Evolutionary conservation across 2,888 invertebrate species (phyloP).

Genomic region (Lasioglossum marginatum): DNA sequence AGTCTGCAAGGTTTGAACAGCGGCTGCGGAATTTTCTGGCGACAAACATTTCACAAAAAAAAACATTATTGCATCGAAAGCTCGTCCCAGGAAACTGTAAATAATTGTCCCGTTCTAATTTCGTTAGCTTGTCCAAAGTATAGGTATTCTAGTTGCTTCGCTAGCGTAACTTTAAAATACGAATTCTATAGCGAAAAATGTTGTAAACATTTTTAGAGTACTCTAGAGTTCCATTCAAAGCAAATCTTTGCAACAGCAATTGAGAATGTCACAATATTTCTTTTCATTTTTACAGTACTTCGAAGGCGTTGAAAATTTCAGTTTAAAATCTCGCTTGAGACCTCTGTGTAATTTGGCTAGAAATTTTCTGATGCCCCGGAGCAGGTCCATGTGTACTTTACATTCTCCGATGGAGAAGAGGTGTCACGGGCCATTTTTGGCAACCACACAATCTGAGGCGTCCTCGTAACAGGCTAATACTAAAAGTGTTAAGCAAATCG

Average conservation of each 20-base stretch:
- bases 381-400: neutral
- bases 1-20: neutral
- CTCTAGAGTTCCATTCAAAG: no score
- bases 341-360: neutral
- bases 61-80: neutral
- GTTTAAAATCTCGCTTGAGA: neutral
- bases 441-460: conserved; percentile 29
- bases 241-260: neutral
- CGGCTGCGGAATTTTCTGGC: neutral
- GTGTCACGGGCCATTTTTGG: conserved; percentile 4
- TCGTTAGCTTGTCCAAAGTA: neutral
- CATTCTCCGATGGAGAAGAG: neutral
- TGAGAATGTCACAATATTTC: neutral
- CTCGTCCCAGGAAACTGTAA: neutral
- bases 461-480: neutral
- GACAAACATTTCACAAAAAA: neutral
- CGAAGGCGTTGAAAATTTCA: neutral
- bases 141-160: no score
- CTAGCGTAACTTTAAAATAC: no score
- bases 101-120: neutral
- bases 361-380: neutral
- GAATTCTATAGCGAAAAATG: no score
- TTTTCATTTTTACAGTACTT: neutral
- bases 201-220: neutral
- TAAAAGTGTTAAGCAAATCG: conserved; percentile 54